Evolutionary conservation across 2,888 invertebrate genomes (phyloP), one percentile per base, ranked within the genome.

Genomic region (Amiota communis): DNA sequence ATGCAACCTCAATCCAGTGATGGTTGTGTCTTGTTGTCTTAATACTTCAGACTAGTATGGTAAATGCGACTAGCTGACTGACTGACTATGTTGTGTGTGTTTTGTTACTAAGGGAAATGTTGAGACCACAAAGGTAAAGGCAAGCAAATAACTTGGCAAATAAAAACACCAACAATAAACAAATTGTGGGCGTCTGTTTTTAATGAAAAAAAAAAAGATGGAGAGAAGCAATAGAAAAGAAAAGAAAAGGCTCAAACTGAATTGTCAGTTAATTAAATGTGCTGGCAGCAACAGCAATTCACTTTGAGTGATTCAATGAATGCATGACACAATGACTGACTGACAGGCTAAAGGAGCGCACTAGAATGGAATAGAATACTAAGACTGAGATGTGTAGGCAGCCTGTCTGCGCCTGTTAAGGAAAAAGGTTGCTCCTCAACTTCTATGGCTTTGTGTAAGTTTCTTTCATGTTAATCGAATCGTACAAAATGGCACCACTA

Each of bases 181-280:
- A 53, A 68, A 49, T 67, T 46, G 49, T 67, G 17, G 17, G 68
- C 68, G 20, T 53, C 13, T 56, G 56, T 13, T 69, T 36, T 56
- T 15, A 12, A 59, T 17, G 59, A 17, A 11, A 36, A 2, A 3
- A 23, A 23, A 23, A 2, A 3, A 36, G 6, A 36, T 36, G 36
- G 6, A 36, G 8, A 20, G 10, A 61, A 36, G 36, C 36, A 36
- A 6, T 36, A 36, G 13, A n/a, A 20, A 61, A 75, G 59, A 71
- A 75, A 57, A 70, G 75, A 75, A 57, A 72, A 73, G 71, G 67
- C 68, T 12, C 72, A 73, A 75, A 77, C 13, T 77, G 76, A 81
- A 82, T 80, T 79, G 74, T 63, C 76, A 78, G 77, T 78, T 80
- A 80, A 80, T 81, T 81, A 81, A 80, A 79, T 78, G 76, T 76